phyloP scores from a whole-genome alignment of 35 echinoderm and acorn worm species.

The Strongylocentrotus purpuratus region DNA sequence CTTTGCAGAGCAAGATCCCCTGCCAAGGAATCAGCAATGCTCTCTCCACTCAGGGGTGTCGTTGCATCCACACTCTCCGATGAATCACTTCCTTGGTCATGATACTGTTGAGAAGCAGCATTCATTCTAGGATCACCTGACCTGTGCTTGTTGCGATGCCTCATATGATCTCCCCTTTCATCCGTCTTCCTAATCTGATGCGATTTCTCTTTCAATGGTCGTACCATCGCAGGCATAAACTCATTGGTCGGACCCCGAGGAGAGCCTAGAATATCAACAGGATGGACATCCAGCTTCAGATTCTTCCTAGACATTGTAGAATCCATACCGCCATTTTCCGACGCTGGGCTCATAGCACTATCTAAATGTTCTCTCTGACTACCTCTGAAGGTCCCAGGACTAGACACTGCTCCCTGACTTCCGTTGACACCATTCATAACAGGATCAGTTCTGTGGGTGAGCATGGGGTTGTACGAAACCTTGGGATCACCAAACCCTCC shows the following conservation, averaged over 20 bases:
- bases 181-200: slow-evolving; percentile 66
- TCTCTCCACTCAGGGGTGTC: slow-evolving; percentile 87
- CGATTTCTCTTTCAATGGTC: slow-evolving; percentile 75
- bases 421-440: slow-evolving; percentile 31
- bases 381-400: background rate
- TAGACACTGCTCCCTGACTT: background rate
- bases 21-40: slow-evolving; percentile 69
- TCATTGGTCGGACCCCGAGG: slow-evolving; percentile 33
- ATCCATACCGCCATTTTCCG: slow-evolving; percentile 23
- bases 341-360: background rate
- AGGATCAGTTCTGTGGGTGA: slow-evolving; percentile 32
- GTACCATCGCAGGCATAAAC: slow-evolving; percentile 69
- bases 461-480: background rate
- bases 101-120: background rate
- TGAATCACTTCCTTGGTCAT: slow-evolving; percentile 49
- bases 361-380: slow-evolving; percentile 39
- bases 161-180: slow-evolving; percentile 62
- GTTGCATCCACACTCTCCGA: slow-evolving; percentile 79
- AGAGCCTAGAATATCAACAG: slow-evolving; percentile 57
- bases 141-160: slow-evolving; percentile 52
- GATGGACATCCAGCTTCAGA: slow-evolving; percentile 72
- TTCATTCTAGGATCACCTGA: background rate
- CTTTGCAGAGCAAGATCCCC: slow-evolving; percentile 44
- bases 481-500: background rate
- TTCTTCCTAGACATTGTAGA: slow-evolving; percentile 51